phyloP scores from a whole-genome alignment of 2,113 vertebrate species.

The Muntiacus reevesi region DNA sequence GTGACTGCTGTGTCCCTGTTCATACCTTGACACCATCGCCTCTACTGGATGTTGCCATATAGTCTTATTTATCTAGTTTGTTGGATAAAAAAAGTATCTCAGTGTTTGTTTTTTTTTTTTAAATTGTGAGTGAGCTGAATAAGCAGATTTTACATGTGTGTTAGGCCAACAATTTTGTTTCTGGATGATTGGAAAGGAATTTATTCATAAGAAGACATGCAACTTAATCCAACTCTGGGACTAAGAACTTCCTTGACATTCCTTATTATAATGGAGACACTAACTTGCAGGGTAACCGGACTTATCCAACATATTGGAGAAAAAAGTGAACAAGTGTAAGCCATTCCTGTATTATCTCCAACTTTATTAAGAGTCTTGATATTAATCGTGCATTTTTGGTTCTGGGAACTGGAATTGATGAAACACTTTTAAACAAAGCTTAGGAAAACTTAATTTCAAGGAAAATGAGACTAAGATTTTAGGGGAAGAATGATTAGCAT shows the following conservation, averaged over 20 bases:
- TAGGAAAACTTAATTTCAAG: not conserved
- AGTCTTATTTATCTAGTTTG: not conserved
- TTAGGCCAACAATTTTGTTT: not conserved
- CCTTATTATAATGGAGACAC: not conserved
- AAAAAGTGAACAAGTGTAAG: not conserved
- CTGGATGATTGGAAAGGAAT: not conserved
- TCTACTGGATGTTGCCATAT: not conserved
- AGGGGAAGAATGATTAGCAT: not conserved
- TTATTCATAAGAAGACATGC: not conserved
- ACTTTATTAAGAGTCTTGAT: not conserved
- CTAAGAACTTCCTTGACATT: not conserved
- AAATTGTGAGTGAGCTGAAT: not conserved
- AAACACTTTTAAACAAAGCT: constrained; percentile 17
- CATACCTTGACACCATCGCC: accelerated
- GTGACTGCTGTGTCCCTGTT: too few relatives aligned
- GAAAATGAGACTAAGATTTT: constrained; percentile 23
- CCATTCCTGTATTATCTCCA: not conserved
- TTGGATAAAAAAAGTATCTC: not conserved
- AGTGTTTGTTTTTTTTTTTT: not conserved
- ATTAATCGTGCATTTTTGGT: not conserved
- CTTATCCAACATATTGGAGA: not conserved
- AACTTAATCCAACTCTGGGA: not conserved
- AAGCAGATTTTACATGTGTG: not conserved
- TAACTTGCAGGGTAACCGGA: not conserved
- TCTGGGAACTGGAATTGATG: constrained; percentile 32